phyloP scores from a whole-genome alignment of 2,113 vertebrate genomes.

The Aix galericulata region DNA sequence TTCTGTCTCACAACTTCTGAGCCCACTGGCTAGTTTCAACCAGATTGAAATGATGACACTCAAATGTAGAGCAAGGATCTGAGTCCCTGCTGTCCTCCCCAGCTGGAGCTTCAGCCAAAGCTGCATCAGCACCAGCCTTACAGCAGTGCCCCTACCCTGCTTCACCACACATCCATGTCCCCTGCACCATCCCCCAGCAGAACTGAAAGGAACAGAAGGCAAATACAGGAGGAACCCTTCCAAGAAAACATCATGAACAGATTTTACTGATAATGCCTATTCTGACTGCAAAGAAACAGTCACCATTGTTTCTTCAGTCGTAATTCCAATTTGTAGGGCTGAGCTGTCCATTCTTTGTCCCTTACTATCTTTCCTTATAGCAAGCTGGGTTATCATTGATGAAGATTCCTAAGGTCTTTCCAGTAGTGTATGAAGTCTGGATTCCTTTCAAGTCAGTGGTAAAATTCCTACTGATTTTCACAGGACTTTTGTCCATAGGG shows the following conservation, averaged over 20 bases:
- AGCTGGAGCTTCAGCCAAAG: background rate
- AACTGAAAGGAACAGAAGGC: background rate
- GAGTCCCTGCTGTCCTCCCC: background rate
- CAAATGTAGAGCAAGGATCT: background rate
- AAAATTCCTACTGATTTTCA: background rate
- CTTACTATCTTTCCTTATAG: background rate
- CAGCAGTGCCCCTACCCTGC: background rate
- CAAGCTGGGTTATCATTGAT: background rate
- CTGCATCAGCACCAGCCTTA: background rate
- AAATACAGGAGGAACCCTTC: background rate
- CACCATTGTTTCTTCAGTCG: background rate
- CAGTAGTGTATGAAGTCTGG: background rate
- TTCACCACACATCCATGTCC: background rate
- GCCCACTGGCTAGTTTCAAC: background rate
- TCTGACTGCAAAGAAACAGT: background rate
- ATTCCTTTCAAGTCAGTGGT: background rate
- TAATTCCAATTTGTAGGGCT: background rate
- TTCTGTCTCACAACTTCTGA: background rate
- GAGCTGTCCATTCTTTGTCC: background rate
- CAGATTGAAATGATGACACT: background rate
- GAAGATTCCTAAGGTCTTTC: background rate
- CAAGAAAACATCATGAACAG: background rate
- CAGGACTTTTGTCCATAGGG: background rate
- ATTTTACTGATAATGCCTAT: background rate
- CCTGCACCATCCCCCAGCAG: background rate